Evolutionary conservation across 2,888 invertebrate genomes (phyloP).

Genomic region (Lithodes maja): DNA sequence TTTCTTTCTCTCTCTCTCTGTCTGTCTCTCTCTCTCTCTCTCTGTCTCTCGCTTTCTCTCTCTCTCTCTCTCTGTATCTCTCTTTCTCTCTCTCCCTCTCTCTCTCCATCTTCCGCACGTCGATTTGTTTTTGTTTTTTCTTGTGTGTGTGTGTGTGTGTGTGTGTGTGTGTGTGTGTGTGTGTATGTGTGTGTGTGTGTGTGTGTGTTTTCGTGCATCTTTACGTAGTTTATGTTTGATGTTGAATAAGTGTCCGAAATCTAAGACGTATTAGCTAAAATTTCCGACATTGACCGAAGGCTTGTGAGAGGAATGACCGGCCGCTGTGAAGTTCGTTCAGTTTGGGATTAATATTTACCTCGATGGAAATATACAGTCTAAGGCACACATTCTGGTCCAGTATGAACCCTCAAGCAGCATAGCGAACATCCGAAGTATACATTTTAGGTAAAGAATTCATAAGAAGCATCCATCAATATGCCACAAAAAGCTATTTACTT

Average conservation of each 20-base stretch:
- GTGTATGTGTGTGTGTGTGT: background rate
- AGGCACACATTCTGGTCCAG: too few species aligned
- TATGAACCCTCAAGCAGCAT: too few species aligned
- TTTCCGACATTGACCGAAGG: background rate
- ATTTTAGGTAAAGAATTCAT: too few species aligned
- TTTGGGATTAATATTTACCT: background rate
- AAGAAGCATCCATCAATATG: too few species aligned
- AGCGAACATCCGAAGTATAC: too few species aligned
- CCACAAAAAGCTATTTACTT: too few species aligned
- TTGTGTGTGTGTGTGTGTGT: background rate
- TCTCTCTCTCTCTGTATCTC: background rate
- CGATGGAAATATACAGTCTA: background rate
- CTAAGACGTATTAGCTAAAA: background rate
- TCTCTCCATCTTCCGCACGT: background rate
- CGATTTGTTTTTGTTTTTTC: background rate
- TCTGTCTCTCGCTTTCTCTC: background rate
- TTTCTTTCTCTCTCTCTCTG: constrained; percentile 9
- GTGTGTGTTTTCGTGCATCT: background rate
- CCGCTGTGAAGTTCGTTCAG: background rate
- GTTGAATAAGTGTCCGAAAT: background rate
- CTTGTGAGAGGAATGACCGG: background rate
- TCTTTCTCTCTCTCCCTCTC: constrained; percentile 11
- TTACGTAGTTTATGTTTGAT: background rate
- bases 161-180: background rate
- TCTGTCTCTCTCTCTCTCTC: background rate